A percentile compares a stretch with the other conserved stretches of the same genome.
These are phyloP conservation scores for Sminthopsis crassicaudata DNA, from an alignment of 2,113 vertebrate species.

Conservation along the genomic window DNA sequence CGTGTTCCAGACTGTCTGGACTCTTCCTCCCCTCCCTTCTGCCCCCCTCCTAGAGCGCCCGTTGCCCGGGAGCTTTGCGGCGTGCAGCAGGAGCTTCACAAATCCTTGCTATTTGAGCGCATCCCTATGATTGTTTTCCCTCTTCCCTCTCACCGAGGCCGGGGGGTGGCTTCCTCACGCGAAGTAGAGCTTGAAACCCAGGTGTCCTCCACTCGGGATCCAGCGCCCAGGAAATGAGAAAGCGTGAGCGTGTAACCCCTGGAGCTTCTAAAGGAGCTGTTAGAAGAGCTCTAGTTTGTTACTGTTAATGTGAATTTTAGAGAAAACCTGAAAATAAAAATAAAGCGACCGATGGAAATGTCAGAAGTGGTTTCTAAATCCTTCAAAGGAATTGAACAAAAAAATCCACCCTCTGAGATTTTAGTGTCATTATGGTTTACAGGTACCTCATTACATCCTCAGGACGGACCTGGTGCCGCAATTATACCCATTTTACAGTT, in stretches of 20 bases:
- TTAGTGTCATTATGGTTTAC: background rate
- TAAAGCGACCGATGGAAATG: background rate
- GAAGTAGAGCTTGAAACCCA: too few species aligned
- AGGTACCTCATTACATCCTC: too few species aligned
- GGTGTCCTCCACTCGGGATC: too few species aligned
- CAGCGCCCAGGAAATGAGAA: too few species aligned
- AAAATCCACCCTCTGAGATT: background rate
- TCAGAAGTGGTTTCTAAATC: background rate
- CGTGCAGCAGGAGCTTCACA: background rate
- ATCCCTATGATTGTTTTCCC: background rate
- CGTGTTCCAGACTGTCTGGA: background rate
- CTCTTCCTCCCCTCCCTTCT: rapidly evolving
- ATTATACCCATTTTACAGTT: background rate
- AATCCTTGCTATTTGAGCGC: too few species aligned
- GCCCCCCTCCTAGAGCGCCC: rapidly evolving
- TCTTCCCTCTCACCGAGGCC: background rate
- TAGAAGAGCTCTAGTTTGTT: too few species aligned
- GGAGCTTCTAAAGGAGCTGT: too few species aligned
- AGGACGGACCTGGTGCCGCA: too few species aligned
- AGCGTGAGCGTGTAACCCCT: too few species aligned
- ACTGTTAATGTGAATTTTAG: background rate
- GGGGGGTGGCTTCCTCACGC: background rate
- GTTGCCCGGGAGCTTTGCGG: background rate
- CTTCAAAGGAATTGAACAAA: background rate
- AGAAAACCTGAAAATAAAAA: background rate